phyloP scores from a whole-genome alignment of 2,113 vertebrate species.

The Cephalophus harveyi region DNA sequence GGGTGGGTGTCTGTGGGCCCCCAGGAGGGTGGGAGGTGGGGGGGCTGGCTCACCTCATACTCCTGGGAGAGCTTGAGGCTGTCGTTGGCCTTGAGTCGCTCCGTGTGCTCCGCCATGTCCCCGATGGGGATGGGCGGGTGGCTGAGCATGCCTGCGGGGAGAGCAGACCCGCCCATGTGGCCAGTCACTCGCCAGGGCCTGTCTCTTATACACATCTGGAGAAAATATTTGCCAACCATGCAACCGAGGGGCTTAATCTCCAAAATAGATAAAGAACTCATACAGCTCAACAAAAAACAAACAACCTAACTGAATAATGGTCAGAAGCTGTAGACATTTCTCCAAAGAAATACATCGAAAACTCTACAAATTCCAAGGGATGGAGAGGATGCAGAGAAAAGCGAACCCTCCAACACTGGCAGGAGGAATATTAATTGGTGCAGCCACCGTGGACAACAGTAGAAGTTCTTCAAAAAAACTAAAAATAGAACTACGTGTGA shows the following conservation, averaged over 20 bases:
- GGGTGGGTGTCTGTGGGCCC: fast-evolving
- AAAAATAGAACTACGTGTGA: background rate
- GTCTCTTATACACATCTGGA: too few relatives aligned
- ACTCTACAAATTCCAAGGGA: background rate
- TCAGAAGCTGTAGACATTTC: background rate
- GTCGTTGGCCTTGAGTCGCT: too few relatives aligned
- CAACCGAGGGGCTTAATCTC: background rate
- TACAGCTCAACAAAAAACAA: background rate
- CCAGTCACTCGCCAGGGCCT: too few relatives aligned
- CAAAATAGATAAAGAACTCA: background rate
- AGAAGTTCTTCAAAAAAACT: background rate
- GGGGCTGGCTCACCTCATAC: conserved; percentile 89
- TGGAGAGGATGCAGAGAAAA: background rate
- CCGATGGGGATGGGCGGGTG: too few relatives aligned
- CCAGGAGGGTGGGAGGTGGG: fast-evolving
- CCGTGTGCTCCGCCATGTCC: too few relatives aligned
- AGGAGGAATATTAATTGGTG: background rate
- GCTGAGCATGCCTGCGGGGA: too few relatives aligned
- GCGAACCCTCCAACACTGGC: background rate
- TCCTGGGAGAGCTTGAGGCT: conserved; percentile 98
- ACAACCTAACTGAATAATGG: background rate
- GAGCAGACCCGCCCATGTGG: too few relatives aligned
- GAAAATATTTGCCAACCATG: background rate
- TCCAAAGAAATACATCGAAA: background rate
- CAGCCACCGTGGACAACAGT: background rate